These are phyloP conservation scores for Galeopsomyia nigrocyanea DNA, from an alignment of 2,888 invertebrate genomes.

Conservation along the genomic window DNA sequence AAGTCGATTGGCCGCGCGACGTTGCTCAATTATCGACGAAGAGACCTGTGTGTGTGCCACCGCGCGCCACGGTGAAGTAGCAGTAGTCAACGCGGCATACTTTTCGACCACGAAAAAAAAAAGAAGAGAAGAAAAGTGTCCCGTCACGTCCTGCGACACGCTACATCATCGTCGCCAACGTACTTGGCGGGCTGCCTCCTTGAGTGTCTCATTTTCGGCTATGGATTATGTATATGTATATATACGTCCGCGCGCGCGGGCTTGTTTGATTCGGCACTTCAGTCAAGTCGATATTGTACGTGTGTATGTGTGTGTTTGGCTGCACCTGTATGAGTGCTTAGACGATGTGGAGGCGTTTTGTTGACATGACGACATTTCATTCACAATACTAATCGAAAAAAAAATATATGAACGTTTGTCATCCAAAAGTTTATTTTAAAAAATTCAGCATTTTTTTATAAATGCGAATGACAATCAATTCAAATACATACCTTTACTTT, in stretches of 20 bases:
- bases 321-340: too few relatives aligned
- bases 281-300: constrained; percentile 5
- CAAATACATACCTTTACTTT: too few relatives aligned
- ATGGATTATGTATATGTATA: not conserved
- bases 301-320: too few relatives aligned
- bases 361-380: constrained; percentile 11
- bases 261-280: constrained; percentile 6
- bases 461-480: too few relatives aligned
- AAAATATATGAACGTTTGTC: too few relatives aligned
- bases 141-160: constrained; percentile 34
- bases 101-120: constrained; percentile 15
- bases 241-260: not conserved
- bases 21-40: constrained; percentile 28
- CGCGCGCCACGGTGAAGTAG: constrained; percentile 28
- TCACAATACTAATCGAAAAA: not conserved
- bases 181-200: not conserved
- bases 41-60: constrained; percentile 19
- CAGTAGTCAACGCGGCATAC: constrained; percentile 16
- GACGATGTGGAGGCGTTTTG: not conserved
- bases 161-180: constrained; percentile 19
- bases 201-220: not conserved
- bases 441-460: too few relatives aligned
- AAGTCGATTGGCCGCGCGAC: constrained; percentile 31
- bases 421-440: too few relatives aligned
- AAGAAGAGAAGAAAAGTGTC: constrained; percentile 30